A percentile compares a stretch with the other conserved stretches of the same genome.
These are phyloP conservation scores for Gavia stellata DNA, from an alignment of 2,113 vertebrate species.

Conservation along the genomic window DNA sequence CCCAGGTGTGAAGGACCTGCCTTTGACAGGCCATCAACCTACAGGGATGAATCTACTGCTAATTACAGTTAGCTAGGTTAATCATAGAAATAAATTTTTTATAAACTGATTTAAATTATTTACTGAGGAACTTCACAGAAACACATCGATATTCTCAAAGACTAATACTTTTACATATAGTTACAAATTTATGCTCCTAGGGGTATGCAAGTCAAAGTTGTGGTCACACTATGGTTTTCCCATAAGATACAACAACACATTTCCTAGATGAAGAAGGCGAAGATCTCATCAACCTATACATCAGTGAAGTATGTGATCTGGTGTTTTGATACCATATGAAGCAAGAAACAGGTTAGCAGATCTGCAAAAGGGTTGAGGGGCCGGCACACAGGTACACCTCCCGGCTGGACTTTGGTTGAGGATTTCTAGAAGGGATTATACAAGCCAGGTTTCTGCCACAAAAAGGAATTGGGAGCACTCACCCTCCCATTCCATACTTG, in stretches of 20 bases:
- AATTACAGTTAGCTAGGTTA: background rate
- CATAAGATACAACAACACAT: background rate
- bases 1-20: background rate
- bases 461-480: background rate
- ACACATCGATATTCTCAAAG: background rate
- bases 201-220: background rate
- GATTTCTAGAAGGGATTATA: background rate
- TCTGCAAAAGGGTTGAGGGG: background rate
- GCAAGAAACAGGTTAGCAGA: background rate
- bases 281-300: background rate
- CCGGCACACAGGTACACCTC: background rate
- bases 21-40: background rate
- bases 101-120: background rate
- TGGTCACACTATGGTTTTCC: background rate
- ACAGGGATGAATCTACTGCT: background rate
- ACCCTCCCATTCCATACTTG: too few species aligned
- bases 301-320: background rate
- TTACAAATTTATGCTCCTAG: background rate
- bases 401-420: fast-evolving
- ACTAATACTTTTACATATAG: background rate
- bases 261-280: background rate
- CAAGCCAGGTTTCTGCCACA: background rate
- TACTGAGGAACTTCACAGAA: background rate
- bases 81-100: background rate
- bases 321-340: background rate